Evolutionary conservation across 2,113 vertebrate species (phyloP).

Genomic region (Elanus axillaris): DNA sequence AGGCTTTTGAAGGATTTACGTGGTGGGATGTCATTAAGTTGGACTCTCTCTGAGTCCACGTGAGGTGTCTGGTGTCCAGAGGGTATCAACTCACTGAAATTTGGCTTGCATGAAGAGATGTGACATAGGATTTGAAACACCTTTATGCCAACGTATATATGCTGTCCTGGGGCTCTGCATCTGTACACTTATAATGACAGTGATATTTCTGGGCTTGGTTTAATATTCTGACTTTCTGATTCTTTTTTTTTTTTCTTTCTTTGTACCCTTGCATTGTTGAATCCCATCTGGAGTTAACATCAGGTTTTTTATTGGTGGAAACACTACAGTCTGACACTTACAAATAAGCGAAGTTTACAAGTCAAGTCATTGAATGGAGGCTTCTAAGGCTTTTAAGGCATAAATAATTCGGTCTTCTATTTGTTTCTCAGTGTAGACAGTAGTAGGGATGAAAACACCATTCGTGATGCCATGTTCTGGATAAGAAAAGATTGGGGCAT

Average conservation of each 20-base stretch:
- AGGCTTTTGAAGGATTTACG: background rate
- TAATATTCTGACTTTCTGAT: background rate
- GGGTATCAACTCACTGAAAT: background rate
- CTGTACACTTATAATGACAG: background rate
- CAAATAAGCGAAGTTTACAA: background rate
- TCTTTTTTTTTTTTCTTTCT: background rate
- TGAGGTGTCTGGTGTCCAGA: background rate
- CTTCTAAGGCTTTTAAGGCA: background rate
- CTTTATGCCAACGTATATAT: background rate
- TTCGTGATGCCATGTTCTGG: background rate
- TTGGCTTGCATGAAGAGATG: background rate
- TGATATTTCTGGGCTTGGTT: background rate
- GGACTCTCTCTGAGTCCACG: fast-evolving
- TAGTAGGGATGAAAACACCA: background rate
- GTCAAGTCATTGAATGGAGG: background rate
- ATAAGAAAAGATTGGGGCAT: background rate
- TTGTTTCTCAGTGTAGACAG: background rate
- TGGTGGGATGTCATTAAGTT: background rate
- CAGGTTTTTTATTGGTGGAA: background rate
- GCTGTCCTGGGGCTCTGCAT: background rate
- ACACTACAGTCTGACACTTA: background rate
- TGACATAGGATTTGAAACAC: background rate
- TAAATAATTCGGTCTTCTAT: background rate
- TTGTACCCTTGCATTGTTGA: background rate
- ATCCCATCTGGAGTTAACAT: background rate